Evolutionary conservation across 2,797 vertebrate genomes (phyloP), one percentile per base, ranked within the genome.

Genomic region (Ciconia nigra): DNA sequence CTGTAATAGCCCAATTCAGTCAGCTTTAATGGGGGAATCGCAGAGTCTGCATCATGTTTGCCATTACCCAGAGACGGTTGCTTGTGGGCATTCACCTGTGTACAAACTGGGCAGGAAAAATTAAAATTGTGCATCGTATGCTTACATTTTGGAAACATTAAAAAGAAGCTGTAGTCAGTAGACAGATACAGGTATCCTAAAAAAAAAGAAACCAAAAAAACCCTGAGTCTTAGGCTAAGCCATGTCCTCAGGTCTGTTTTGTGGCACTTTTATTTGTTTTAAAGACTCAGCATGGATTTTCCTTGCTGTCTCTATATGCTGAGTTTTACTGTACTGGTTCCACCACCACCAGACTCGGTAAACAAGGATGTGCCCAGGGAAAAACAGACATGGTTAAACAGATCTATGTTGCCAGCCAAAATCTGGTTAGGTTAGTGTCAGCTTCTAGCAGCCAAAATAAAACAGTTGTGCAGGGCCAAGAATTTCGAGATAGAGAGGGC

Each of bases 361-460:
- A 96, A 95, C 88, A 95, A 80, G 81, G 81, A 77, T 92, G 61
- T 96, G 90, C 94, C 90, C 90, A 96, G 71, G 39, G 87, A 66
- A 87, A 97, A 96, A 78, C 90, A 97, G 95, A 55, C 69, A 33
- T 81, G 72, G 90, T 91, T 96, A 74, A 67, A 87, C 92, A 89
- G 84, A 71, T 89, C 61, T 91, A 49, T 92, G 54, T 78, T 90
- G 83, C 83, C 82, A 93, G 79, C 79, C 89, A 85, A 81, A 89
- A 87, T 89, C 92, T 95, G 84, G 92, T 90, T 95, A 83, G 87
- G 71, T 97, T 94, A 83, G 71, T 93, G 72, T 71, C 46, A 88
- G 88, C 65, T 96, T 96, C 81, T 67, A 93, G 90, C 86, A 97
- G 72, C 87, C 95, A 96, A 96, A 93, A 94, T 89, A 97, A 94